phyloP scores from a whole-genome alignment of 2,113 vertebrate genomes.

The Parotia lawesii region DNA sequence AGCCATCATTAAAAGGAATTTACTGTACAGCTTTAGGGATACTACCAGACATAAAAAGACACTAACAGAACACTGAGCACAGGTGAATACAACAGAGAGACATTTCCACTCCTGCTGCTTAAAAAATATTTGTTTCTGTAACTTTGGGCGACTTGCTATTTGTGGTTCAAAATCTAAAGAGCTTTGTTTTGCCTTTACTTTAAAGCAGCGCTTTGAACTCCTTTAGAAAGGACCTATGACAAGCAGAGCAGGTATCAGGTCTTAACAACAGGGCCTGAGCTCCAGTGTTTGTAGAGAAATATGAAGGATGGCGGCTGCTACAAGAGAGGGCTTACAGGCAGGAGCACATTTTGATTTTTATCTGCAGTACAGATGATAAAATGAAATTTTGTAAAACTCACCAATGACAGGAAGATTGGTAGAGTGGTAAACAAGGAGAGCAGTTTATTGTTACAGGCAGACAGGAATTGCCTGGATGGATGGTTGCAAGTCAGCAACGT shows the following conservation, averaged over 20 bases:
- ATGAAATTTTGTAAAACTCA: background rate
- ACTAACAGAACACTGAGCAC: background rate
- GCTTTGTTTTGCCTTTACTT: background rate
- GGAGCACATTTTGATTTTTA: background rate
- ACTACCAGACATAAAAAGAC: background rate
- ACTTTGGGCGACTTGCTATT: background rate
- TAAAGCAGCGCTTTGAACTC: background rate
- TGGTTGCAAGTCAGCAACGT: background rate
- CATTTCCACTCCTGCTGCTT: background rate
- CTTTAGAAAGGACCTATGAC: background rate
- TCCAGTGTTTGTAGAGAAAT: background rate
- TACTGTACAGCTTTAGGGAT: constrained; percentile 28
- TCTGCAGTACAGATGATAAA: background rate
- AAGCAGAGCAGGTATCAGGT: background rate
- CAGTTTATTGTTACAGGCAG: background rate
- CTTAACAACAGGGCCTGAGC: background rate
- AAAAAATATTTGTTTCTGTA: constrained; percentile 36
- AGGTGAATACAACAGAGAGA: constrained; percentile 2
- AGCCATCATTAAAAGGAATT: constrained; percentile 25
- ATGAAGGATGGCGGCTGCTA: background rate
- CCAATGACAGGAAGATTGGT: rapidly evolving
- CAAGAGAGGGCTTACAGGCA: background rate
- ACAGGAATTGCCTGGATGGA: background rate
- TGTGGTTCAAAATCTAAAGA: background rate
- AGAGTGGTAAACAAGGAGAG: background rate